These are phyloP conservation scores for Eretmochelys imbricata DNA, from an alignment of 2,113 vertebrate genomes.

Conservation along the genomic window DNA sequence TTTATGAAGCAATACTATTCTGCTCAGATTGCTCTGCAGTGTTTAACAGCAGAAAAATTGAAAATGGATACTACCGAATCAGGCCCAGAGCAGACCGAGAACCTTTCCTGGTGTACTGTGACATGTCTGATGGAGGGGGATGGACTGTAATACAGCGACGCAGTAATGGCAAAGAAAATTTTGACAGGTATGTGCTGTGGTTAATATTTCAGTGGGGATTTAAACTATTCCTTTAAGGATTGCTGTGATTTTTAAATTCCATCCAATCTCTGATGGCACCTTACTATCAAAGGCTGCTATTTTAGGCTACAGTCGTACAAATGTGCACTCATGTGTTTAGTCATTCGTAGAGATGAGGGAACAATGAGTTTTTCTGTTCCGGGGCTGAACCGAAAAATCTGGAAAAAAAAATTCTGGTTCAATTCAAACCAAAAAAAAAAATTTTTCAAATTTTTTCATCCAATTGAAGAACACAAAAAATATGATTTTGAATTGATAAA, in stretches of 20 bases:
- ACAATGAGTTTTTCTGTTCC: not conserved
- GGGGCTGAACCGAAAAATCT: not conserved
- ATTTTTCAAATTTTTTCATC: not conserved
- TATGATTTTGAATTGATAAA: not conserved
- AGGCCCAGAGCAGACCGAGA: conserved; percentile 79
- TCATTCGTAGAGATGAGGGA: not conserved
- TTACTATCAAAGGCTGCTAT: not conserved
- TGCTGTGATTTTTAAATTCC: not conserved
- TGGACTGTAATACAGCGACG: conserved; percentile 92
- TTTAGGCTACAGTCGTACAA: not conserved
- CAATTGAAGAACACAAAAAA: not conserved
- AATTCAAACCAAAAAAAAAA: not conserved
- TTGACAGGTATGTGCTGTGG: conserved; percentile 78
- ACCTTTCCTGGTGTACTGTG: conserved; percentile 89
- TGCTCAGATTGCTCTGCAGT: conserved; percentile 86
- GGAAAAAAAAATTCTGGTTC: not conserved
- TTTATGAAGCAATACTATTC: fast-evolving
- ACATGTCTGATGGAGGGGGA: conserved; percentile 91
- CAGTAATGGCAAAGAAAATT: conserved; percentile 86
- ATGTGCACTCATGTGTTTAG: not conserved
- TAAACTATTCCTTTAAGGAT: not conserved
- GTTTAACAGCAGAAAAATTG: conserved; percentile 76
- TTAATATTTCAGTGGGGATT: not conserved
- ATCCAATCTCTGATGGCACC: not conserved
- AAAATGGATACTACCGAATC: conserved; percentile 87